Evolutionary conservation across 2,888 invertebrate species (phyloP), one percentile per base, ranked within the genome.

Genomic region (Agrochola litura): DNA sequence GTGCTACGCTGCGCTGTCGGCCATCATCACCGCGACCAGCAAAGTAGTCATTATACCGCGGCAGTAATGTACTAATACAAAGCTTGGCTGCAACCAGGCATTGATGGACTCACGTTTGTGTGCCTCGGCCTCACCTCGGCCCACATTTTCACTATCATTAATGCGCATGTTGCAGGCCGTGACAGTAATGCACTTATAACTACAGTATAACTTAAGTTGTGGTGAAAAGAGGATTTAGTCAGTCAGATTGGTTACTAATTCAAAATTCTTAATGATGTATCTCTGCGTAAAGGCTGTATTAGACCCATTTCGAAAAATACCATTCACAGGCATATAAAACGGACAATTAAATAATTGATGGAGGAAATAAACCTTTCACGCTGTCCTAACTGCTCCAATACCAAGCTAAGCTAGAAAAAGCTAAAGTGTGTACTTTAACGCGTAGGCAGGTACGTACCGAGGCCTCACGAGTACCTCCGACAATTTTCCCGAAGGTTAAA

Each of bases 401-500:
- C 22, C 25, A 52, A 25, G 37, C 12, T 41, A n/a, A 52, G 6
- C 54, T 54, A 68, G 46, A 73, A 41, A 75, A 75, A 69, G 67
- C 56, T 49, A 71, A 76, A 73, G 49, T 64, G 41, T 85, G 56
- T 81, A 63, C 49, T 76, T 80, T 66, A 56, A 71, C 69, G 67
- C 66, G 12, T 63, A 76, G 69, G 72, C 68, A 85, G 73, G 79
- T 82, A 81, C 56, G 78, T 81, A 81, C 76, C 43, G 77, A 72
- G 65, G 85, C 83, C 68, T 84, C 84, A 79, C 82, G 79, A 79
- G 89, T 81, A 89, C 88, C 89, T 86, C 83, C 77, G 86, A 90
- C 92, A 91, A 92, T 93, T 94, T 92, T 91, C 93, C 92, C 94
- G 95, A 93, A 94, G 94, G 95, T 95, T 95, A 95, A 96, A 96